These are phyloP conservation scores for Neodiprion pinetum DNA, from an alignment of 1,140 invertebrate genomes.

Conservation along the genomic window DNA sequence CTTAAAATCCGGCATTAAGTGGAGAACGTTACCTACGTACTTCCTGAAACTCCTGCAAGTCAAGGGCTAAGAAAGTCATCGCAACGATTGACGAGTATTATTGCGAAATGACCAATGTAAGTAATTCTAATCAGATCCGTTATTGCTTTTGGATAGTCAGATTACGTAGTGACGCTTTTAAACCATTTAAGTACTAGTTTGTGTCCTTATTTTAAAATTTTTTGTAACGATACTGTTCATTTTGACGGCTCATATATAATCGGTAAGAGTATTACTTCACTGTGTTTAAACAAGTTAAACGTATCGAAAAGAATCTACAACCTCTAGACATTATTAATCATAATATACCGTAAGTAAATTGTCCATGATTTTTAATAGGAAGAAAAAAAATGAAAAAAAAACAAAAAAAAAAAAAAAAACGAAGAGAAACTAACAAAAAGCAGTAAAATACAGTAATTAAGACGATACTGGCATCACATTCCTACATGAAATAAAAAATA, in stretches of 20 bases:
- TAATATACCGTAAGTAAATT: constrained; percentile 37
- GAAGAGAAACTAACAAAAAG: constrained; percentile 4
- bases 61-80: not conserved
- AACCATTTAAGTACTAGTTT: not conserved
- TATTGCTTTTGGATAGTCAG: not conserved
- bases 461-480: constrained; percentile 17
- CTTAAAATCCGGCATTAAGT: constrained; percentile 35
- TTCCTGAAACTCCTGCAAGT: constrained; percentile 41
- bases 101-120: not conserved
- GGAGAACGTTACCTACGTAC: constrained; percentile 34
- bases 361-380: constrained; percentile 24
- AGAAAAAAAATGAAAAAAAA: constrained; percentile 14
- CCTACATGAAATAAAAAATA: constrained; percentile 9
- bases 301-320: constrained; percentile 31
- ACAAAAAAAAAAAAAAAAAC: constrained; percentile 9
- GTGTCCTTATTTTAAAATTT: constrained; percentile 1
- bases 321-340: constrained; percentile 30
- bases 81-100: not conserved
- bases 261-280: constrained; percentile 14
- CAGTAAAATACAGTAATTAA: constrained; percentile 7
- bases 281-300: constrained; percentile 29
- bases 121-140: constrained; percentile 7
- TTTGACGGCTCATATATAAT: not conserved
- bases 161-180: not conserved
- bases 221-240: not conserved